These are phyloP conservation scores for Caenorhabditis sp. DNA, from an alignment of 2,888 invertebrate genomes.

Conservation along the genomic window DNA sequence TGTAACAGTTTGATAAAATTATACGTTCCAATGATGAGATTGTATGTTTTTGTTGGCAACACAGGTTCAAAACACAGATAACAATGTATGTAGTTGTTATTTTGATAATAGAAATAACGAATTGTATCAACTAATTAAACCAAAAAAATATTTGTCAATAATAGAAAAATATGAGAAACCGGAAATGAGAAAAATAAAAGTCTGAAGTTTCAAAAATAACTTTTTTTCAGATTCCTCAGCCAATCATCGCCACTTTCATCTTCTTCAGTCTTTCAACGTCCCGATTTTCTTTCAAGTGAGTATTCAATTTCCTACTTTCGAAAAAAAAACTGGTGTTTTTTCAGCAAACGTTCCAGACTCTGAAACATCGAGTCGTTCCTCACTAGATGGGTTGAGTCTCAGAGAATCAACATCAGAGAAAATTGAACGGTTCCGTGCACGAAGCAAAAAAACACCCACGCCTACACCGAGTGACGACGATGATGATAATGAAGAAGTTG, in stretches of 20 bases:
- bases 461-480: constrained; percentile 20
- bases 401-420: constrained; percentile 30
- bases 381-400: constrained; percentile 41
- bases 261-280: constrained; percentile 30
- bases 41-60: too few species aligned
- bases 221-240: not conserved
- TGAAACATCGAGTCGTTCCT: constrained; percentile 48
- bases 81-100: too few species aligned
- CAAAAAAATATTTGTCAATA: too few species aligned
- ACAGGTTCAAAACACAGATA: too few species aligned
- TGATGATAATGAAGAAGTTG: constrained; percentile 14
- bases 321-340: constrained; percentile 12
- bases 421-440: constrained; percentile 20
- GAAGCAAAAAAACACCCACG: constrained; percentile 10
- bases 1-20: too few species aligned
- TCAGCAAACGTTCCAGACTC: constrained; percentile 44
- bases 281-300: constrained; percentile 29
- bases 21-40: too few species aligned
- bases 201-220: too few species aligned
- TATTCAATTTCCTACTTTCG: not conserved
- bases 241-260: constrained; percentile 44
- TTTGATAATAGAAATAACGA: too few species aligned
- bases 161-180: too few species aligned
- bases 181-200: too few species aligned
- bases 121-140: too few species aligned